Evolutionary conservation across 2,113 vertebrate genomes (phyloP).

Genomic region (Crotophaga sulcirostris): DNA sequence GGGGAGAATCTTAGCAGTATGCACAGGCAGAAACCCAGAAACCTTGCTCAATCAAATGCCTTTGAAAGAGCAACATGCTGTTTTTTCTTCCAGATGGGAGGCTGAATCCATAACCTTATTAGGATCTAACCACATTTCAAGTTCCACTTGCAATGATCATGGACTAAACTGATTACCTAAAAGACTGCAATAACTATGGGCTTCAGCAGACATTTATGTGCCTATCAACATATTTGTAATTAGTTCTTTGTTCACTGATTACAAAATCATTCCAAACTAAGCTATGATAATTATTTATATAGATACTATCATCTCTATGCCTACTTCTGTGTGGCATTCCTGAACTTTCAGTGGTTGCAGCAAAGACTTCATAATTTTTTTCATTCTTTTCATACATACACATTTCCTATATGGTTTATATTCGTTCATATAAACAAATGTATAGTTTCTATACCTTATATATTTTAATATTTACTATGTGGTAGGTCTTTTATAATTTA

Average conservation of each 20-base stretch:
- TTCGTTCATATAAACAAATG: not conserved
- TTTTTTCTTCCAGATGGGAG: not conserved
- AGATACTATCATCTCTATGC: not conserved
- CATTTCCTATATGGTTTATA: not conserved
- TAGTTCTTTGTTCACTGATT: not conserved
- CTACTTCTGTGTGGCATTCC: not conserved
- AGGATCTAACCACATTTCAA: not conserved
- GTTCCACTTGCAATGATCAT: not conserved
- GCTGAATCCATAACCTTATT: not conserved
- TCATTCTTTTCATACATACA: not conserved
- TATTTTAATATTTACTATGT: not conserved
- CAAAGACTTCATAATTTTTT: not conserved
- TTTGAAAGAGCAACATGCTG: not conserved
- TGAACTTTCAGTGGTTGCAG: not conserved
- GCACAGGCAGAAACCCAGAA: not conserved
- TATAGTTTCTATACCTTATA: not conserved
- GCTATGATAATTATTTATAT: not conserved
- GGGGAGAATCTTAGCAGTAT: not conserved
- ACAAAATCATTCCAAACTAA: not conserved
- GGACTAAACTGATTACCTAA: not conserved
- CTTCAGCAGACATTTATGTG: not conserved
- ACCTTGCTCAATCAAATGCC: not conserved
- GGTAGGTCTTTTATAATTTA: not conserved
- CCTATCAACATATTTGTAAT: not conserved
- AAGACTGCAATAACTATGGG: not conserved